A percentile compares a stretch with the other conserved stretches of the same genome.
phyloP scores from a whole-genome alignment of 30 jellyfish, hydroid and myxozoan genomes.

The Aurelia aurita region DNA sequence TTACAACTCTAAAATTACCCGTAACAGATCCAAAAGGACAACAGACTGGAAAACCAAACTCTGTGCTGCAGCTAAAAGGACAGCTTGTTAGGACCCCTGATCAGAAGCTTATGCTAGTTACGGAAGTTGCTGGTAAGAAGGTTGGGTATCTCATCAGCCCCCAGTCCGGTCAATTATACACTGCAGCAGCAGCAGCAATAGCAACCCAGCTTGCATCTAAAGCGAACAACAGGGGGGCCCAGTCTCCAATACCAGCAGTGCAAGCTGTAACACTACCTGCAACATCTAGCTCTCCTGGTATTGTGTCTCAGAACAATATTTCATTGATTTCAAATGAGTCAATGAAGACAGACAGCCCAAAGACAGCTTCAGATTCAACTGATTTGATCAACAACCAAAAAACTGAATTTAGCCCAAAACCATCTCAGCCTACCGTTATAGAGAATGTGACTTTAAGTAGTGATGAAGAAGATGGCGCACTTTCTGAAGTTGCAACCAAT shows the following conservation, averaged over 20 bases:
- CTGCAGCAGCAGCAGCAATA: slow-evolving; percentile 42
- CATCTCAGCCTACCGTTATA: not conserved
- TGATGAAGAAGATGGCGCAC: slow-evolving; percentile 78
- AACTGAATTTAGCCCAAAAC: not conserved
- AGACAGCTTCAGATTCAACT: slow-evolving; percentile 7
- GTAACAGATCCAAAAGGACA: slow-evolving; percentile 42
- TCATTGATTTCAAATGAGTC: no score
- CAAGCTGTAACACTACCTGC: not conserved
- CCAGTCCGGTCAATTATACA: slow-evolving; percentile 63
- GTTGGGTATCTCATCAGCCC: slow-evolving; percentile 90
- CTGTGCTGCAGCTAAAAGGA: slow-evolving; percentile 80
- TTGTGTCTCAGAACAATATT: not conserved
- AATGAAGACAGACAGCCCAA: not conserved
- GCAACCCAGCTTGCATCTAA: slow-evolving; percentile 43
- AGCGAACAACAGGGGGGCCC: slow-evolving; percentile 20
- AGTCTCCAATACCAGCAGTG: not conserved
- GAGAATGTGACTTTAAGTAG: slow-evolving; percentile 51
- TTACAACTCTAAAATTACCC: slow-evolving; percentile 38
- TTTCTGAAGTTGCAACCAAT: slow-evolving; percentile 83
- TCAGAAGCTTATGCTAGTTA: slow-evolving; percentile 94
- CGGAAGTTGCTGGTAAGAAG: slow-evolving; percentile 96
- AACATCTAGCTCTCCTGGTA: not conserved
- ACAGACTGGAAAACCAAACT: slow-evolving; percentile 30
- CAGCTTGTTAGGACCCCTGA: slow-evolving; percentile 92
- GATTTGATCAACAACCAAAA: slow-evolving; percentile 5